Base-by-base conservation (phyloP, 2,113 vertebrate genomes). In the Sterna hirundo region DNA sequence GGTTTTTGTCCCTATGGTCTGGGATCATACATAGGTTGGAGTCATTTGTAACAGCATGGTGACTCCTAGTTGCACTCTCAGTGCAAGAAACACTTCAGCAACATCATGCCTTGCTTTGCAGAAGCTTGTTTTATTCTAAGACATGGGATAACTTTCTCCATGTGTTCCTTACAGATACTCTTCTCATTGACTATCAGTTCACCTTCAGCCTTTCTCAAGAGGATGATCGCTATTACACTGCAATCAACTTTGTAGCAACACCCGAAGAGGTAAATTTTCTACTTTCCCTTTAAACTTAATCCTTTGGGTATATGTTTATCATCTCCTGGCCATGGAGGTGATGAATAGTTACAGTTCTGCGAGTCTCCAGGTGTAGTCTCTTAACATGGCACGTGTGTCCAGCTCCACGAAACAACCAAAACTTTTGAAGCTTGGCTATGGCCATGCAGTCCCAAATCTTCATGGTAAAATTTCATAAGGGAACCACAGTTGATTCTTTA, bases 181-280 rank as follows among this genome's bases (percentile, higher is more conserved):
- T 99, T 42, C 99, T 99, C 88, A 99, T 99, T 75, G 99, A 99
- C 98, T 99, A 99, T 97, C 99, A 99, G 99, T 99, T 99, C 98
- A 99, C 99, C 97, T 99, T 99, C 98, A 99, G 99, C 96, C 98
- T 99, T 72, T 99, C 99, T 51, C 99, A 99, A 97, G 99, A 99
- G 97, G 99, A 99, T 34, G 99, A 99, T 95, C 99, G 99, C 57
- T 99, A 99, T 96, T 99, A 99, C 96, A 99, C 99, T 44, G 99
- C 99, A 84, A 99, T 99, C 98, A 99, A 99, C 98, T 99, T 99
- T 70, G 99, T 99, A 96, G 99, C 99, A 61, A 99, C 99, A 21
- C 99, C 99, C 4, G 99, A 99, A 94, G 99, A 99, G 98, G 99
- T 99, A 98, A 90, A 87, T 83, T 34, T 64, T 58, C 47, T 85